phyloP scores from a whole-genome alignment of 2,888 invertebrate species.

The Heliconius charithonia region DNA sequence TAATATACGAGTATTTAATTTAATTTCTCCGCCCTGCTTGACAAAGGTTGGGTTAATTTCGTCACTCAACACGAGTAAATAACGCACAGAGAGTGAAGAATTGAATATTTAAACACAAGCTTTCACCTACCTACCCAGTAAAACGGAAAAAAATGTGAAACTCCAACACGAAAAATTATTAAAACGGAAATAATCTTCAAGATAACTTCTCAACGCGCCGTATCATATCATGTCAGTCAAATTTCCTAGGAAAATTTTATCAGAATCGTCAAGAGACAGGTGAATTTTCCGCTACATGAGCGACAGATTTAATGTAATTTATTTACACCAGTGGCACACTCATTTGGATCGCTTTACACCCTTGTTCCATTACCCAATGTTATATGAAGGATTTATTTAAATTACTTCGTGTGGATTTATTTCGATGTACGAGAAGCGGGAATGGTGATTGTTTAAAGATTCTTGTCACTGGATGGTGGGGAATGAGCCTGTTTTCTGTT shows the following conservation, averaged over 20 bases:
- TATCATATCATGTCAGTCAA: constrained; percentile 36
- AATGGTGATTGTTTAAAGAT: constrained; percentile 3
- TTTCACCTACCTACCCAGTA: too few species aligned
- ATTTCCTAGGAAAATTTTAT: constrained; percentile 43
- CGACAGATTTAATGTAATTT: constrained; percentile 74
- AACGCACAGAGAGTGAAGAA: too few species aligned
- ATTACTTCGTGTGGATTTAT: constrained; percentile 26
- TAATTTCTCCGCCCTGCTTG: too few species aligned
- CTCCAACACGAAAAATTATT: not conserved
- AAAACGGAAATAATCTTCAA: not conserved
- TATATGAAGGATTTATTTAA: constrained; percentile 34
- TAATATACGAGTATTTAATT: too few species aligned
- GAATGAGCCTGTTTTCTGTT: not conserved
- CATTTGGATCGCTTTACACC: constrained; percentile 71
- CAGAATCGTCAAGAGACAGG: constrained; percentile 47
- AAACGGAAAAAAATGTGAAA: too few species aligned
- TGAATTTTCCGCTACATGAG: constrained; percentile 71
- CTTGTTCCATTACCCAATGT: constrained; percentile 44
- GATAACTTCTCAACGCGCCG: not conserved
- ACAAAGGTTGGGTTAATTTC: too few species aligned
- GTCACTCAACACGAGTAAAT: too few species aligned
- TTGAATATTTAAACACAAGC: too few species aligned
- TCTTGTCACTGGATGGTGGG: not conserved
- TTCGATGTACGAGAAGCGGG: not conserved
- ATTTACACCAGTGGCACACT: constrained; percentile 72